Percentiles rank a stretch among this genome's conserved stretches.
These are phyloP conservation scores for Nomada fucata DNA, from an alignment of 2,888 invertebrate genomes.

Conservation along the genomic window DNA sequence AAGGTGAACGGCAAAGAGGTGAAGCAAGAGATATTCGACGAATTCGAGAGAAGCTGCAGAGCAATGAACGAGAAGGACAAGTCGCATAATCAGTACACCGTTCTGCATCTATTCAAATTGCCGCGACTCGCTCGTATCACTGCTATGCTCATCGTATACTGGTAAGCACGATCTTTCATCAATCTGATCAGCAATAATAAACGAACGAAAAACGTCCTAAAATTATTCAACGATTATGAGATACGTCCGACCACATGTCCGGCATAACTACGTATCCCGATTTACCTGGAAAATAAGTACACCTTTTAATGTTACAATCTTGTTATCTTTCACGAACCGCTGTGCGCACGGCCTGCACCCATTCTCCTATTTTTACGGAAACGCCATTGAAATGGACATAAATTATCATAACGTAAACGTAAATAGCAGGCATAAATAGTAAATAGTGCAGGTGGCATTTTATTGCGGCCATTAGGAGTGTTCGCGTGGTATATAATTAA, in stretches of 20 bases:
- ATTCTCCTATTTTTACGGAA: background rate
- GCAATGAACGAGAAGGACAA: conserved; percentile 89
- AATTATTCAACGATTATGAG: too few species aligned
- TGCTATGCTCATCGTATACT: conserved; percentile 91
- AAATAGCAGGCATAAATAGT: background rate
- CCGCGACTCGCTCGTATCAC: conserved; percentile 91
- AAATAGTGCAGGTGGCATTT: background rate
- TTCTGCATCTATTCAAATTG: conserved; percentile 91
- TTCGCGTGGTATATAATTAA: background rate
- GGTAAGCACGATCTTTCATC: conserved; percentile 84
- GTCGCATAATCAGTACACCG: conserved; percentile 89
- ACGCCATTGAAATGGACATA: background rate
- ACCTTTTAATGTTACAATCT: too few species aligned
- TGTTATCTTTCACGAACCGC: too few species aligned
- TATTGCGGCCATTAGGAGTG: background rate
- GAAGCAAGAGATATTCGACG: conserved; percentile 89
- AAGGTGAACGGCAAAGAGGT: conserved; percentile 91
- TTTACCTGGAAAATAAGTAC: too few species aligned
- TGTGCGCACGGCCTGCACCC: too few species aligned
- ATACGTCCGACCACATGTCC: too few species aligned
- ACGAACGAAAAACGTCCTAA: background rate
- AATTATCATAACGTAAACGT: background rate
- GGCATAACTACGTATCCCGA: too few species aligned
- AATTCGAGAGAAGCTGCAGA: conserved; percentile 90
- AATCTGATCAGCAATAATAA: background rate